Evolutionary conservation across 1,140 invertebrate genomes (phyloP), one percentile per base, ranked within the genome.

Genomic region (Tribolium madens): DNA sequence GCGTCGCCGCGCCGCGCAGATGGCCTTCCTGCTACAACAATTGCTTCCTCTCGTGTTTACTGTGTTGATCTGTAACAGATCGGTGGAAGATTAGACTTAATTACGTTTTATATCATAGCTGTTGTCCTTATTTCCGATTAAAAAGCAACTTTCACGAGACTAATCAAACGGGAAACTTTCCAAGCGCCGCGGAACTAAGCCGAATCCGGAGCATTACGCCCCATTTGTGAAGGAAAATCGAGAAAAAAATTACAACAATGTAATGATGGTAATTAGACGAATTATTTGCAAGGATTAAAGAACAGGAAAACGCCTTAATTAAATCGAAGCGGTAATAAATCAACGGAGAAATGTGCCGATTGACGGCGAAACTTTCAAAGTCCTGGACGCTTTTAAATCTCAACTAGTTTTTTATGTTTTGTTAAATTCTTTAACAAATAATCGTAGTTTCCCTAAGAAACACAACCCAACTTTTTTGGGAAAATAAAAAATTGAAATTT

Each of bases 31-130:
- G 57, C 5, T 4, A 57, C 17, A 21, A 21, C 10, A 52, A 26
- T 26, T 18, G n/a, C 26, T 64, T 64, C 57, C 57, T 64, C 50
- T 5, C 6, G 3, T 52, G 5, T 60, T 13, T 60, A 21, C 53
- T 7, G n/a, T 18, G 21, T 60, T 33, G 14, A 64, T 64, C 57
- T 64, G 26, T 64, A 64, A 64, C 57, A 64, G 26, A 64, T 64
- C 26, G 17, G 26, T 64, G 10, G 18, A 64, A 33, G 57, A 64
- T 64, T 64, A 64, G 17, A 64, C 57, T 18, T 64, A 33, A 64
- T 64, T 64, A 14, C 57, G 57, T 13, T 64, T 64, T 64, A 64
- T 64, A 64, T 64, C 57, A 33, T 64, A 64, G 57, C 14, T 33
- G 57, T 64, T 33, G 21, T 64, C 57, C 26, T 64, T 64, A 64